Percentiles rank a stretch among this genome's conserved stretches.
Evolutionary conservation across 1,140 invertebrate genomes (phyloP).

Genomic region (Holotrichia oblita): DNA sequence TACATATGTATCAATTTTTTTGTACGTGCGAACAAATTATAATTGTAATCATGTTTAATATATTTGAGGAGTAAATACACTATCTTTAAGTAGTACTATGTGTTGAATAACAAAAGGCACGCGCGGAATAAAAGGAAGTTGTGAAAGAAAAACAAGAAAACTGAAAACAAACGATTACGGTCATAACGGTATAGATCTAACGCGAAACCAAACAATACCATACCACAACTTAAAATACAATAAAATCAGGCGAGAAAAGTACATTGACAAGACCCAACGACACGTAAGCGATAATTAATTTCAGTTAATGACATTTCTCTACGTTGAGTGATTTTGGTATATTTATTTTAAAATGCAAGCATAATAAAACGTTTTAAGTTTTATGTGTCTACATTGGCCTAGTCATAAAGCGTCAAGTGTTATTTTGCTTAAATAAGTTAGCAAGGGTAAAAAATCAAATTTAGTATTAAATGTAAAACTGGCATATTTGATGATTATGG

Average conservation of each 20-base stretch:
- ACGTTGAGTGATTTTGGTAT: neutral
- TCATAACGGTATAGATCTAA: neutral
- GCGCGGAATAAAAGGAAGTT: neutral
- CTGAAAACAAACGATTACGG: neutral
- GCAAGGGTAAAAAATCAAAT: too few relatives aligned
- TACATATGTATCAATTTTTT: too few relatives aligned
- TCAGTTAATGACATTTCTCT: constrained; percentile 2
- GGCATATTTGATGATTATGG: too few relatives aligned
- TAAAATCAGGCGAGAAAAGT: neutral
- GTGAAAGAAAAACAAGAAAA: neutral
- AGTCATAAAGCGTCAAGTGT: too few relatives aligned
- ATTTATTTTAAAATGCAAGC: neutral
- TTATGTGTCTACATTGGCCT: neutral
- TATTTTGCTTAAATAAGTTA: too few relatives aligned
- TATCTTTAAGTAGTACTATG: too few relatives aligned
- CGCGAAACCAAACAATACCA: neutral
- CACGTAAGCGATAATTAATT: neutral
- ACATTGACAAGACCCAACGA: neutral
- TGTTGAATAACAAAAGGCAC: too few relatives aligned
- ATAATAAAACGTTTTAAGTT: neutral
- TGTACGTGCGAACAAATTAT: too few relatives aligned
- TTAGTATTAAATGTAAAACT: too few relatives aligned
- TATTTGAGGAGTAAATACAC: too few relatives aligned
- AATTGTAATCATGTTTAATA: too few relatives aligned
- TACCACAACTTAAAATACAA: neutral